Evolutionary conservation across 2,113 vertebrate genomes (phyloP).

Genomic region (Sturnira hondurensis): DNA sequence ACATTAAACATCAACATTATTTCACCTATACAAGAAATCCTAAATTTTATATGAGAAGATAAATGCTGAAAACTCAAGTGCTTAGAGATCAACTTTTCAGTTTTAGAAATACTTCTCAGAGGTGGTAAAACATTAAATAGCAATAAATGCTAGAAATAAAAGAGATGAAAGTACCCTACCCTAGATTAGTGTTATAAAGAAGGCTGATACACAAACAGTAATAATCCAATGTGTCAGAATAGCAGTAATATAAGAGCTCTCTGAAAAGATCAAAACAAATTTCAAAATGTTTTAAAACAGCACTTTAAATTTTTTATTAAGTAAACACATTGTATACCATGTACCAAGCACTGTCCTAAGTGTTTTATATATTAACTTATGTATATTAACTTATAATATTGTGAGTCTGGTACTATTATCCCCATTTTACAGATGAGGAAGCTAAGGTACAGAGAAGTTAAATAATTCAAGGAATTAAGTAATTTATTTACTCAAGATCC

Average conservation of each 20-base stretch:
- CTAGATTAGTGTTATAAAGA: not conserved
- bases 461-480: not conserved
- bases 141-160: not conserved
- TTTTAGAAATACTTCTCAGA: not conserved
- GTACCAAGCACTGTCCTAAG: not conserved
- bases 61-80: not conserved
- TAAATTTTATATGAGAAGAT: not conserved
- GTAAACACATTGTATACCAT: not conserved
- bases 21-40: not conserved
- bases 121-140: not conserved
- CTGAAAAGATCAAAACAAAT: not conserved
- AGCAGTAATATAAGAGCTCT: not conserved
- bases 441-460: not conserved
- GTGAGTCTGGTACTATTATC: not conserved
- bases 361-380: not conserved
- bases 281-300: not conserved
- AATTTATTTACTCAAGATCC: not conserved
- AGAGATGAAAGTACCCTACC: not conserved
- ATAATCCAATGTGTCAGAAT: not conserved
- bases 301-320: not conserved
- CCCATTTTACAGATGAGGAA: not conserved
- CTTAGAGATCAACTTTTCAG: not conserved
- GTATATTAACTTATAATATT: not conserved
- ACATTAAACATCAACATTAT: not conserved
- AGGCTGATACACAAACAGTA: not conserved